These are phyloP conservation scores for Toxotes jaculatrix DNA, from an alignment of 2,113 vertebrate genomes.

Conservation along the genomic window DNA sequence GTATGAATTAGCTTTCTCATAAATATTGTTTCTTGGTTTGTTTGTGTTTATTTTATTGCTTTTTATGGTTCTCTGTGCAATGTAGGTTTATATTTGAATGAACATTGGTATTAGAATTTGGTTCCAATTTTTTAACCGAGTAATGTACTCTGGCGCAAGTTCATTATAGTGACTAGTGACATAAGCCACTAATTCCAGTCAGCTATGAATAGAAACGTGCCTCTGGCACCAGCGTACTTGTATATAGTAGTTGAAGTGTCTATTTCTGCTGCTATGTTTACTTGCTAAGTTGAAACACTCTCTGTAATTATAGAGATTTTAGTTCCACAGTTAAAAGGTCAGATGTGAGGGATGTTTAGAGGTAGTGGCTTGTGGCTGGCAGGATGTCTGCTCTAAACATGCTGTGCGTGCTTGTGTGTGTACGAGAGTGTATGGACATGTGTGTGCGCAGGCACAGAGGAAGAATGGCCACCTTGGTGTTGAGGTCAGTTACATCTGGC, in stretches of 20 bases:
- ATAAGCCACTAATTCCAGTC: slow-evolving; percentile 80
- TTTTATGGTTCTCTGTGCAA: background rate
- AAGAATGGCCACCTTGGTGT: slow-evolving; percentile 67
- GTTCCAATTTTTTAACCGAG: slow-evolving; percentile 33
- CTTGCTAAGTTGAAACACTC: slow-evolving; percentile 75
- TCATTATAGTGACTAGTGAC: slow-evolving; percentile 73
- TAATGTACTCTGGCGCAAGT: slow-evolving; percentile 60
- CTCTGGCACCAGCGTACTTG: slow-evolving; percentile 74
- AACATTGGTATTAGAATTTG: slow-evolving; percentile 1
- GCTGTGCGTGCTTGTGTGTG: slow-evolving; percentile 2
- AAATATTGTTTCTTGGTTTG: background rate
- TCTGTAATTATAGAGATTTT: slow-evolving; percentile 80
- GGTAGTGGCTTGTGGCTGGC: slow-evolving; percentile 74
- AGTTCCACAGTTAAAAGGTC: slow-evolving; percentile 78
- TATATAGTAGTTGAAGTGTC: slow-evolving; percentile 79
- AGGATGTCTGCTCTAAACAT: slow-evolving; percentile 66
- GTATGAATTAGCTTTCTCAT: background rate
- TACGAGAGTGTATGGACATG: slow-evolving; percentile 1
- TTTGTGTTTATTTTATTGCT: background rate
- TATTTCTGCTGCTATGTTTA: slow-evolving; percentile 80
- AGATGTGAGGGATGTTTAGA: slow-evolving; percentile 78
- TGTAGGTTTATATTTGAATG: background rate
- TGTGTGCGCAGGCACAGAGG: slow-evolving; percentile 19
- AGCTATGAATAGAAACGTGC: slow-evolving; percentile 83
- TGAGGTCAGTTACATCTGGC: slow-evolving; percentile 60